These are phyloP conservation scores for Acanthoscelides obtectus DNA, from an alignment of 2,888 invertebrate species.

Conservation along the genomic window DNA sequence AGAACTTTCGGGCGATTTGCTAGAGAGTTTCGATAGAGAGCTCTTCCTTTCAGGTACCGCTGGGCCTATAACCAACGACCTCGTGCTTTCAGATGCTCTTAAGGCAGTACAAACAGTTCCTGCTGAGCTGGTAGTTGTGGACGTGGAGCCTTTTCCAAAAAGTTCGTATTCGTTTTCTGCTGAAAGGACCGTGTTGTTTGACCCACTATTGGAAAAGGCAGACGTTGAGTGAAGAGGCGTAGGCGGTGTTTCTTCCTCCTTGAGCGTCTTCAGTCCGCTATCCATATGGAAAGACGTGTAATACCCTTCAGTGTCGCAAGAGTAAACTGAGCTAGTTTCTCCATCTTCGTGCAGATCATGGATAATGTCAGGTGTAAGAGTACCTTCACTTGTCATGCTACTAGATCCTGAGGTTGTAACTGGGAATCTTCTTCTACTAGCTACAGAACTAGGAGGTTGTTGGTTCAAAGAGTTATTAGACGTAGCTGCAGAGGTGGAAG, in stretches of 20 bases:
- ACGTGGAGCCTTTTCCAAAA: conserved; percentile 87
- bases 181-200: conserved; percentile 64
- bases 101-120: conserved; percentile 85
- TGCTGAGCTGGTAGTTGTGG: conserved; percentile 85
- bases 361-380: conserved; percentile 77
- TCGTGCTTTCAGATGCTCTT: conserved; percentile 63
- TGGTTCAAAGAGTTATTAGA: conserved; percentile 66
- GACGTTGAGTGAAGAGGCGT: conserved; percentile 69
- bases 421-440: conserved; percentile 59
- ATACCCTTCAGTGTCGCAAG: conserved; percentile 95
- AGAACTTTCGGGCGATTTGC: conserved; percentile 50
- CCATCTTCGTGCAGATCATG: conserved; percentile 77
- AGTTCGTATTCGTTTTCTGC: conserved; percentile 87
- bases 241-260: conserved; percentile 70
- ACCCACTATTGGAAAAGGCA: conserved; percentile 61
- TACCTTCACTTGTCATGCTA: conserved; percentile 80
- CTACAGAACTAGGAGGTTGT: conserved; percentile 64
- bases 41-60: conserved; percentile 80
- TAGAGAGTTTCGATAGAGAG: conserved; percentile 58
- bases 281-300: conserved; percentile 97
- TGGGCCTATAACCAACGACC: conserved; percentile 62
- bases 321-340: conserved; percentile 87
- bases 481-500: conserved; percentile 63
- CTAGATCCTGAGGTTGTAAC: conserved; percentile 74
- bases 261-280: conserved; percentile 81